Evolutionary conservation across 1,140 invertebrate genomes (phyloP).

Genomic region (Eriosoma lanigerum): DNA sequence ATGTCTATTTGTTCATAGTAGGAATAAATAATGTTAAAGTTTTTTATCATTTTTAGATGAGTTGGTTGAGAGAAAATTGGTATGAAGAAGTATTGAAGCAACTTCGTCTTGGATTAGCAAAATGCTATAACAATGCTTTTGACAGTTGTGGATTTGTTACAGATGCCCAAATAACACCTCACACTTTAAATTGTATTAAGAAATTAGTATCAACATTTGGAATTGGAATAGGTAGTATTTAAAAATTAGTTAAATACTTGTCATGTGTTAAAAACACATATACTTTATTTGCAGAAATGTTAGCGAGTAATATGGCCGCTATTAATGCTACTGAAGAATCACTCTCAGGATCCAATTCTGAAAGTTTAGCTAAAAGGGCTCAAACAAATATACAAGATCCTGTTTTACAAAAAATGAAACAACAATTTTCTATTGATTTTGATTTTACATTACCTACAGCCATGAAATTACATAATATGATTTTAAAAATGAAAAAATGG

Average conservation of each 20-base stretch:
- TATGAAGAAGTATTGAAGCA: constrained; percentile 94
- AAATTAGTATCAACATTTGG: constrained; percentile 95
- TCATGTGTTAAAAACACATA: neutral
- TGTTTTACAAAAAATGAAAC: constrained; percentile 95
- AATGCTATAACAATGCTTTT: constrained; percentile 95
- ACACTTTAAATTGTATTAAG: constrained; percentile 93
- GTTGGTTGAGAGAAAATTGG: constrained; percentile 97
- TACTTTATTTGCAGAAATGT: constrained; percentile 33
- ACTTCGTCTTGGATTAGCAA: constrained; percentile 87
- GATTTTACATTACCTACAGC: constrained; percentile 89
- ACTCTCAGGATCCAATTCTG: constrained; percentile 70
- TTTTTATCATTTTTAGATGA: constrained; percentile 75
- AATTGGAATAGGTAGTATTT: constrained; percentile 74
- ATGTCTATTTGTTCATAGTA: too few relatives aligned
- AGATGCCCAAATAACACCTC: constrained; percentile 91
- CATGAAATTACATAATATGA: constrained; percentile 90
- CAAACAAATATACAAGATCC: constrained; percentile 95
- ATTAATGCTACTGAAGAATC: constrained; percentile 46
- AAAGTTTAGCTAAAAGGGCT: constrained; percentile 83
- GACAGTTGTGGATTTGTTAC: constrained; percentile 85
- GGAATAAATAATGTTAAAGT: too few relatives aligned
- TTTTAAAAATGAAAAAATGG: constrained; percentile 95
- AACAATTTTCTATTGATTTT: constrained; percentile 93
- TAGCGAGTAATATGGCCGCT: constrained; percentile 46
- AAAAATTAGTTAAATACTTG: neutral